Percentiles rank a stretch among this genome's conserved stretches.
Conservation (phyloP, 2,797 vertebrate genomes). For the Diplodus puntazzo region DNA sequence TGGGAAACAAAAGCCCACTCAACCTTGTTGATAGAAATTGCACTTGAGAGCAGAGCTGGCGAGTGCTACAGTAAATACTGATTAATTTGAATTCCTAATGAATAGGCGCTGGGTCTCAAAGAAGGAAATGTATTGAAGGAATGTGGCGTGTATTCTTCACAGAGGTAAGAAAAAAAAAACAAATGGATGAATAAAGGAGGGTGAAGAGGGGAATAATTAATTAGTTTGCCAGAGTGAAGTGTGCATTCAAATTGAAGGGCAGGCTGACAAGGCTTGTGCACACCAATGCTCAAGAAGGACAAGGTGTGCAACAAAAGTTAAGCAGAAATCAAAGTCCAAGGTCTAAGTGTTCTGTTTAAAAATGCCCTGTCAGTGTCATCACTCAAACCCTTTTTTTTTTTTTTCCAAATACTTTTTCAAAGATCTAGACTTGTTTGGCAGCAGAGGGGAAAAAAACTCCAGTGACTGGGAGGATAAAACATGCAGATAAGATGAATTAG, state of each 20-base stretch:
- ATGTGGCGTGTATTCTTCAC: slow-evolving; percentile 75
- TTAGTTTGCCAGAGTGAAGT: slow-evolving; percentile 80
- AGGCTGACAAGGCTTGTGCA: slow-evolving; percentile 57
- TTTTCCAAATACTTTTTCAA: slow-evolving; percentile 28
- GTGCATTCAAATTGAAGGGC: slow-evolving; percentile 78
- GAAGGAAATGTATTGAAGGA: slow-evolving; percentile 79
- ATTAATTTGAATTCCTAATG: slow-evolving; percentile 84
- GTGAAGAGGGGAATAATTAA: slow-evolving; percentile 82
- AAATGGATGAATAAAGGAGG: slow-evolving; percentile 77
- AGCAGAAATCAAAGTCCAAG: slow-evolving; percentile 75
- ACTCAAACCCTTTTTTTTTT: slow-evolving; percentile 19
- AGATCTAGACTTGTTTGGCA: slow-evolving; percentile 13
- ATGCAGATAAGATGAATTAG: slow-evolving; percentile 43
- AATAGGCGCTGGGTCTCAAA: slow-evolving; percentile 72
- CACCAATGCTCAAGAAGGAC: slow-evolving; percentile 65
- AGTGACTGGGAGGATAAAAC: slow-evolving; percentile 25
- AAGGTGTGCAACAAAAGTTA: slow-evolving; percentile 71
- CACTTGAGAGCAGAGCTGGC: slow-evolving; percentile 81
- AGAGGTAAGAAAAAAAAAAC: slow-evolving; percentile 71
- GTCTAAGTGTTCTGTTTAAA: slow-evolving; percentile 56
- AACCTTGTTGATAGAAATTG: slow-evolving; percentile 85
- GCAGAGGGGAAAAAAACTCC: slow-evolving; percentile 34
- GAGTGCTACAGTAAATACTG: slow-evolving; percentile 81
- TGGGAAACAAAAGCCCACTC: slow-evolving; percentile 83
- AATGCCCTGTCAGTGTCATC: slow-evolving; percentile 48